Evolutionary conservation across 2,888 invertebrate genomes (phyloP).

Genomic region (Tinea trinotella): DNA sequence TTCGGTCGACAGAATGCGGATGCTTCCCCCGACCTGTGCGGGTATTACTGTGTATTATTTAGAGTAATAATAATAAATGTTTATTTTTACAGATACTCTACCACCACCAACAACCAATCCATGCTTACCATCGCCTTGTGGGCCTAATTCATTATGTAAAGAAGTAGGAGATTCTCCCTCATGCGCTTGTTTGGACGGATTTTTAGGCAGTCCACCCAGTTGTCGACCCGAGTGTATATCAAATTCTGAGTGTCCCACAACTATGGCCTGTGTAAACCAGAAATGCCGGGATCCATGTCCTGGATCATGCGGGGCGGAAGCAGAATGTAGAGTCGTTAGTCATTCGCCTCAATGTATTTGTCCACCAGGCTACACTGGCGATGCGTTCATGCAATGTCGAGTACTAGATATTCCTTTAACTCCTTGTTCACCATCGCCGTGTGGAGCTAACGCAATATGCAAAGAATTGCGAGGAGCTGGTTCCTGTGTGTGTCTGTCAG

Average conservation of each 20-base stretch:
- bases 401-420: slow-evolving; percentile 59
- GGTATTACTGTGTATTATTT: too few relatives aligned
- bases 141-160: slow-evolving; percentile 78
- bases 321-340: slow-evolving; percentile 81
- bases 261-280: slow-evolving; percentile 79
- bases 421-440: slow-evolving; percentile 80
- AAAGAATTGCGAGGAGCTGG: slow-evolving; percentile 78
- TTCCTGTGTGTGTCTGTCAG: slow-evolving; percentile 77
- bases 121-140: slow-evolving; percentile 84
- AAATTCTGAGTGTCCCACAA: slow-evolving; percentile 80
- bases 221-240: slow-evolving; percentile 82
- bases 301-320: slow-evolving; percentile 79
- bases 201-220: slow-evolving; percentile 78
- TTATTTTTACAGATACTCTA: slow-evolving; percentile 39
- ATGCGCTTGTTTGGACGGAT: slow-evolving; percentile 80
- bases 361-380: slow-evolving; percentile 73
- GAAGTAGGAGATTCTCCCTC: slow-evolving; percentile 75
- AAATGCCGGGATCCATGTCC: slow-evolving; percentile 84
- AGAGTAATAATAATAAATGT: too few relatives aligned
- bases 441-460: slow-evolving; percentile 82
- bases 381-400: slow-evolving; percentile 74
- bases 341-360: slow-evolving; percentile 85
- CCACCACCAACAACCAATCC: slow-evolving; percentile 56
- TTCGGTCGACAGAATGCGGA: too few relatives aligned
- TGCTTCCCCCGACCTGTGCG: too few relatives aligned